phyloP scores from a whole-genome alignment of 2,797 vertebrate species.

The Etheostoma perlongum region DNA sequence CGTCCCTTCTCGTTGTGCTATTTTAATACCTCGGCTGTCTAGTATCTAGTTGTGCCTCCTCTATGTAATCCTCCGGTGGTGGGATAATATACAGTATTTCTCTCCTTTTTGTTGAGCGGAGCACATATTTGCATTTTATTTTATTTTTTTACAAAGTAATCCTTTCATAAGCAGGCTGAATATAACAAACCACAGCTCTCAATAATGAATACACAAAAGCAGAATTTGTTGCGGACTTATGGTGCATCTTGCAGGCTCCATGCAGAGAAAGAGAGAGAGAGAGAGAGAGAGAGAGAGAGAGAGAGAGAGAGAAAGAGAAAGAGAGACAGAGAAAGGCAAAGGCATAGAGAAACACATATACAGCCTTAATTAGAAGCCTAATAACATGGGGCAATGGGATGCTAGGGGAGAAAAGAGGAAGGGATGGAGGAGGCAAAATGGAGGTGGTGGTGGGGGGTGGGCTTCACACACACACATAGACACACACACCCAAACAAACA shows the following conservation, averaged over 20 bases:
- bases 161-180: slow-evolving; percentile 18
- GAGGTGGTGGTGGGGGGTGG: slow-evolving; percentile 8
- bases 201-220: slow-evolving; percentile 31
- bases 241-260: slow-evolving; percentile 40
- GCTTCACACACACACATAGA: slow-evolving; percentile 21
- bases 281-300: neutral
- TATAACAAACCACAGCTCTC: slow-evolving; percentile 26
- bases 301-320: slow-evolving; percentile 39
- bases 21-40: slow-evolving; percentile 29
- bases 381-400: slow-evolving; percentile 78
- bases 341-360: slow-evolving; percentile 42
- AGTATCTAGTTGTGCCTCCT: slow-evolving; percentile 11
- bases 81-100: neutral
- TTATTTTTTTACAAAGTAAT: slow-evolving; percentile 2
- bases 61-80: slow-evolving; percentile 17
- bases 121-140: slow-evolving; percentile 10
- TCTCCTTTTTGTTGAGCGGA: slow-evolving; percentile 5
- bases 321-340: slow-evolving; percentile 32
- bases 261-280: slow-evolving; percentile 25
- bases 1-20: slow-evolving; percentile 14
- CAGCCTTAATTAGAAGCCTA: slow-evolving; percentile 79
- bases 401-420: slow-evolving; percentile 60
- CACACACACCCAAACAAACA: neutral
- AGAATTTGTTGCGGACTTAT: slow-evolving; percentile 26
- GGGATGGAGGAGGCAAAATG: slow-evolving; percentile 48